Percentiles rank a stretch among this genome's conserved stretches.
phyloP scores from a whole-genome alignment of 2,888 invertebrate genomes.

The Entomobrya multifasciata region DNA sequence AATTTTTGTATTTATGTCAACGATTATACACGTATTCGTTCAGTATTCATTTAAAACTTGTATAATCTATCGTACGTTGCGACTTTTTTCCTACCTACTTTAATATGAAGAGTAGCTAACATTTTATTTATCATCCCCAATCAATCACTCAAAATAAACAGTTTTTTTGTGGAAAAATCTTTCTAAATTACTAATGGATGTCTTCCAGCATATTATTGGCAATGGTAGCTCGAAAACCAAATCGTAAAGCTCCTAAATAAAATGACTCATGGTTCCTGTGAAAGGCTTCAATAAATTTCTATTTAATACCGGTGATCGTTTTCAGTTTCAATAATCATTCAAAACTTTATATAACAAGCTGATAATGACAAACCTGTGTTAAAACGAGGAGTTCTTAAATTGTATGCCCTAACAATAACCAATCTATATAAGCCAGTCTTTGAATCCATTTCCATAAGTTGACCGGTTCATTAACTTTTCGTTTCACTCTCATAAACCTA shows the following conservation, averaged over 20 bases:
- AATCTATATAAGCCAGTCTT: conserved; percentile 48
- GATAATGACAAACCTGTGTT: too few relatives aligned
- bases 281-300: not conserved
- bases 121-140: not conserved
- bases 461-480: not conserved
- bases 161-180: too few relatives aligned
- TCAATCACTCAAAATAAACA: not conserved
- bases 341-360: not conserved
- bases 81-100: not conserved
- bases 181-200: too few relatives aligned
- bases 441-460: not conserved
- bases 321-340: not conserved
- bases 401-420: not conserved
- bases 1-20: not conserved
- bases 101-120: not conserved
- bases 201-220: too few relatives aligned
- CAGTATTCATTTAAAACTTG: not conserved
- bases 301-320: not conserved
- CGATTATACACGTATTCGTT: conserved; percentile 31
- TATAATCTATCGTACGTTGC: conserved; percentile 14
- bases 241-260: not conserved
- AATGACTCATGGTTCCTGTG: not conserved
- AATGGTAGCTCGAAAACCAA: not conserved
- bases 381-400: too few relatives aligned
- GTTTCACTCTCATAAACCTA: too few relatives aligned